phyloP scores from a whole-genome alignment of 2,797 vertebrate genomes.

The Loriculus beryllinus region DNA sequence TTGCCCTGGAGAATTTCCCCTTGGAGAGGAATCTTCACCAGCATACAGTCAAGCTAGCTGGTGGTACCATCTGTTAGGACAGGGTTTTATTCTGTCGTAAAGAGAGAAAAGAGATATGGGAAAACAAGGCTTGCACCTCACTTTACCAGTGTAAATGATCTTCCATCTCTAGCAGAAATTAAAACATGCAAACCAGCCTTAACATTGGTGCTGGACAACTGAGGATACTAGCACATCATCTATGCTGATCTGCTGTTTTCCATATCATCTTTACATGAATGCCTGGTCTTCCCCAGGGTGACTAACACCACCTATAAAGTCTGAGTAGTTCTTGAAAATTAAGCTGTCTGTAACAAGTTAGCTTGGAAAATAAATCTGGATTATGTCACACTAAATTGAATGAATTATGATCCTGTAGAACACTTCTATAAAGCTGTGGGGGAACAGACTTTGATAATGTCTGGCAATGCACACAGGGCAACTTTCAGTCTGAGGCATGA shows the following conservation, averaged over 20 bases:
- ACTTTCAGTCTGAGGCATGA: neutral
- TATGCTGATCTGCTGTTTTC: neutral
- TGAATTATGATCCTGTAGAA: neutral
- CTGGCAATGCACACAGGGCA: rapidly evolving
- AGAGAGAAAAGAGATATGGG: neutral
- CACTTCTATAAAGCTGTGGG: neutral
- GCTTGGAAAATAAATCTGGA: neutral
- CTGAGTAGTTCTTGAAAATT: neutral
- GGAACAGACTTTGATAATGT: neutral
- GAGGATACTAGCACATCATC: neutral
- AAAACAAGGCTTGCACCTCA: neutral
- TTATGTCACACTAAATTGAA: neutral
- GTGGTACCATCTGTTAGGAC: conserved; percentile 32
- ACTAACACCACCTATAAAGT: neutral
- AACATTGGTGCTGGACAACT: neutral
- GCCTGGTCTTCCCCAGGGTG: neutral
- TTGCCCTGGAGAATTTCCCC: conserved; percentile 34
- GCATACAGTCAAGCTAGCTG: neutral
- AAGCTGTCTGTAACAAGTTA: neutral
- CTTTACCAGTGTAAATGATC: neutral
- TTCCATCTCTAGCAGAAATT: neutral
- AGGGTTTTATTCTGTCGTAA: neutral
- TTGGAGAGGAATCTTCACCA: conserved; percentile 17
- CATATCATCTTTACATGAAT: neutral
- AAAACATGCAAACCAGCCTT: neutral